Conservation (phyloP, 2,113 vertebrate species). For the Micronisus gabar region DNA sequence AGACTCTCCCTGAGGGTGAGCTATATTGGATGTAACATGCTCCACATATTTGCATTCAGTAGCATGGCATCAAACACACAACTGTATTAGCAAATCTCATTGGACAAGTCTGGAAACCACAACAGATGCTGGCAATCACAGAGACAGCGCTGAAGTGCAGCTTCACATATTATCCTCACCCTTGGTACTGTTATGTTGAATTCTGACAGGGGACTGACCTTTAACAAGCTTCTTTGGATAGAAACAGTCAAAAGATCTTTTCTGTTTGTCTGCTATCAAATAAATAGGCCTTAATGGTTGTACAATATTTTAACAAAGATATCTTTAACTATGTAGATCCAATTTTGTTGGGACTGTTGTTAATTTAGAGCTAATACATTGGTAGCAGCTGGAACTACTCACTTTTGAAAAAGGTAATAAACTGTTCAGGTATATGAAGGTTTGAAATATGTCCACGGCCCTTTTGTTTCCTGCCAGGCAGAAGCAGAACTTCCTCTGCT, state of each 20-base stretch:
- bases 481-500: background rate
- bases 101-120: constrained; percentile 51
- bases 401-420: background rate
- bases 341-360: background rate
- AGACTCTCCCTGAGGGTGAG: constrained; percentile 13
- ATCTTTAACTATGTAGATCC: background rate
- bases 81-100: constrained; percentile 32
- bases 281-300: background rate
- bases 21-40: constrained; percentile 19
- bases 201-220: constrained; percentile 2
- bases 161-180: background rate
- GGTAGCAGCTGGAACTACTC: background rate
- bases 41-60: constrained; percentile 14
- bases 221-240: background rate
- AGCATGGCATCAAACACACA: constrained; percentile 11
- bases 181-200: background rate
- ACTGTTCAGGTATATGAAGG: background rate
- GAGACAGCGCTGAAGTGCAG: background rate
- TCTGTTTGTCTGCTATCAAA: background rate
- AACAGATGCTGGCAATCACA: constrained; percentile 41
- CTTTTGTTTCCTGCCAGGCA: background rate
- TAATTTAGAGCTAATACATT: background rate
- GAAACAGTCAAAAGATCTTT: background rate
- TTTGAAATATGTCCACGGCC: background rate
- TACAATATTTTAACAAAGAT: background rate